phyloP scores from a whole-genome alignment of 1,140 invertebrate species.

The Drosophila mauritiana region DNA sequence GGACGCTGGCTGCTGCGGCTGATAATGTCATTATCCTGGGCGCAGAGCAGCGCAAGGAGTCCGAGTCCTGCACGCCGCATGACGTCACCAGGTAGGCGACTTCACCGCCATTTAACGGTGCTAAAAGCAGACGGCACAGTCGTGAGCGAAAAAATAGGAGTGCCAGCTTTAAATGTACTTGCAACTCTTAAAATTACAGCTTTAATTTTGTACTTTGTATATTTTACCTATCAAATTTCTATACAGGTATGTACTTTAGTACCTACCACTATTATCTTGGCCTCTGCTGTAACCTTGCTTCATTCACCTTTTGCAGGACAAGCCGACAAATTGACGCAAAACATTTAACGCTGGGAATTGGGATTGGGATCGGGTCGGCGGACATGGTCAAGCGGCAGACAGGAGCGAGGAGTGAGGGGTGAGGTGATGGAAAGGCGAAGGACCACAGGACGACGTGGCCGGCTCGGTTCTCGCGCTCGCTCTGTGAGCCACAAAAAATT shows the following conservation, averaged over 20 bases:
- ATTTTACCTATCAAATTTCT: not conserved
- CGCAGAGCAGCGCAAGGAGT: conserved; percentile 14
- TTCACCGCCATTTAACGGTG: conserved; percentile 36
- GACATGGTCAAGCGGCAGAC: conserved; percentile 53
- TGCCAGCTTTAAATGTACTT: not conserved
- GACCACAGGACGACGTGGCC: conserved; percentile 47
- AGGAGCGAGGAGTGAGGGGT: not conserved
- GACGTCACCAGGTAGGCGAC: conserved; percentile 53
- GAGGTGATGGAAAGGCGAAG: not conserved
- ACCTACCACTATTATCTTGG: not conserved
- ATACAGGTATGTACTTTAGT: not conserved
- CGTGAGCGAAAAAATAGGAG: not conserved
- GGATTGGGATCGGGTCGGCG: conserved; percentile 19
- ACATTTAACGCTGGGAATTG: conserved; percentile 68
- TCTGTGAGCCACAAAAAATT: conserved; percentile 72
- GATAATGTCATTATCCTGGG: conserved; percentile 74
- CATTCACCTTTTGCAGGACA: conserved; percentile 36
- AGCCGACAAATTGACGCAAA: conserved; percentile 79
- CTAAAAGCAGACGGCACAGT: conserved; percentile 15
- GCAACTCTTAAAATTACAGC: not conserved
- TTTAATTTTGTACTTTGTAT: too few species aligned
- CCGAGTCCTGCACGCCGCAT: conserved; percentile 40
- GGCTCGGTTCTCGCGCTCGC: conserved; percentile 54
- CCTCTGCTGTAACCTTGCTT: conserved; percentile 17
- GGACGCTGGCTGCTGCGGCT: conserved; percentile 57